phyloP scores from a whole-genome alignment of 2,888 invertebrate species.

The Tenodera sinensis region DNA sequence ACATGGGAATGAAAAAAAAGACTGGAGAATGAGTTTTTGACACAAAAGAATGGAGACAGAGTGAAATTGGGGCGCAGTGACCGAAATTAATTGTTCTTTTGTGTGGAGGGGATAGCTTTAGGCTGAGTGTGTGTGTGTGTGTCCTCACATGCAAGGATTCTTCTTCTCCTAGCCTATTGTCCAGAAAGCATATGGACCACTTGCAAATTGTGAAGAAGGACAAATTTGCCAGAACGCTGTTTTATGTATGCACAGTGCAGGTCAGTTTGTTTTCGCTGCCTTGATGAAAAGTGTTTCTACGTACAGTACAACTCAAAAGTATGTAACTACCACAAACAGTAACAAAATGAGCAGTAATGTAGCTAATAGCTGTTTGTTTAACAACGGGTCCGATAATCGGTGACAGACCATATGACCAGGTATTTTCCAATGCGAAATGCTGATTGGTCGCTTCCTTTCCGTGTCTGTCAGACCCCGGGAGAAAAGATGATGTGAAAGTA shows the following conservation, averaged over 20 bases:
- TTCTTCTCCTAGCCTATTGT: background rate
- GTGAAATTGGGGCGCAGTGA: constrained; percentile 23
- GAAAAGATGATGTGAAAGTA: too few relatives aligned
- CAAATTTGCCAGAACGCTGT: background rate
- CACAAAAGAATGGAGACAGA: constrained; percentile 15
- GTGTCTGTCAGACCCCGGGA: too few relatives aligned
- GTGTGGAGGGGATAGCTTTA: background rate
- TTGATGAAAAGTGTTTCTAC: background rate
- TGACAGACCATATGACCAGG: too few relatives aligned
- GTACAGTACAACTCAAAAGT: background rate
- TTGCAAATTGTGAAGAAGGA: background rate
- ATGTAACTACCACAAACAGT: too few relatives aligned
- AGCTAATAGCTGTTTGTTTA: too few relatives aligned
- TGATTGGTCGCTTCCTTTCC: too few relatives aligned
- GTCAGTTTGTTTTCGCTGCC: background rate
- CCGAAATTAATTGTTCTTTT: constrained; percentile 28
- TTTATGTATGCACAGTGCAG: background rate
- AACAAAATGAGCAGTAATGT: too few relatives aligned
- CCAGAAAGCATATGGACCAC: background rate
- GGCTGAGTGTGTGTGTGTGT: background rate
- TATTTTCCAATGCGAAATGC: too few relatives aligned
- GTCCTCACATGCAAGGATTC: background rate
- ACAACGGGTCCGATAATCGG: too few relatives aligned
- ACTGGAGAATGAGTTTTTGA: constrained; percentile 14
- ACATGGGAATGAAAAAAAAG: constrained; percentile 17